Percentiles rank a stretch among this genome's conserved stretches.
Conservation (phyloP, 1,140 invertebrate species). For the Sogatella furcifera region DNA sequence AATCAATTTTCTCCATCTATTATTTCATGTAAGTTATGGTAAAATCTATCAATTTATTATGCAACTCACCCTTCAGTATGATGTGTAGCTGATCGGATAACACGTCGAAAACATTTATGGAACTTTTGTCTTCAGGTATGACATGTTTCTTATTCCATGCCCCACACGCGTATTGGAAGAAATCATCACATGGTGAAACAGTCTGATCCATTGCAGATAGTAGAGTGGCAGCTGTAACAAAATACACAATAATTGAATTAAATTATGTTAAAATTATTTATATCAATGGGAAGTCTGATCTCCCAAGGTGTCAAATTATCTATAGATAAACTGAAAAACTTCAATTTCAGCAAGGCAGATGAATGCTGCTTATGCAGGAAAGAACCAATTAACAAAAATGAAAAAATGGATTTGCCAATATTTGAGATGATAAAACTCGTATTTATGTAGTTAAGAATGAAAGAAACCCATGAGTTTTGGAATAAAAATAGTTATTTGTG, state of each 20-base stretch:
- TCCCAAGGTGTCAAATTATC: too few species aligned
- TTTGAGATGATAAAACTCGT: too few species aligned
- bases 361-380: too few species aligned
- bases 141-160: conserved; percentile 81
- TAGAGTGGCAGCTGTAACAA: conserved; percentile 61
- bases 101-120: conserved; percentile 81
- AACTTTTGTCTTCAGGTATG: conserved; percentile 80
- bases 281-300: not conserved
- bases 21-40: too few species aligned
- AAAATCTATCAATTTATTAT: too few species aligned
- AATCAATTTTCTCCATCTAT: too few species aligned
- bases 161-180: conserved; percentile 83
- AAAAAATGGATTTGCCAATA: too few species aligned
- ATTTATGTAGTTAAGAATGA: not conserved
- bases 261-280: not conserved
- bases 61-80: conserved; percentile 64
- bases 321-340: too few species aligned
- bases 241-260: conserved; percentile 12
- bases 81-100: conserved; percentile 78
- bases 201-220: conserved; percentile 72
- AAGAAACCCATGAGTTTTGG: not conserved
- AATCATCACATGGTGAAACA: conserved; percentile 74
- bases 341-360: too few species aligned
- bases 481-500: not conserved
- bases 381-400: too few species aligned